Evolutionary conservation across 1,140 invertebrate genomes (phyloP).

Genomic region (Pectinophora gossypiella): DNA sequence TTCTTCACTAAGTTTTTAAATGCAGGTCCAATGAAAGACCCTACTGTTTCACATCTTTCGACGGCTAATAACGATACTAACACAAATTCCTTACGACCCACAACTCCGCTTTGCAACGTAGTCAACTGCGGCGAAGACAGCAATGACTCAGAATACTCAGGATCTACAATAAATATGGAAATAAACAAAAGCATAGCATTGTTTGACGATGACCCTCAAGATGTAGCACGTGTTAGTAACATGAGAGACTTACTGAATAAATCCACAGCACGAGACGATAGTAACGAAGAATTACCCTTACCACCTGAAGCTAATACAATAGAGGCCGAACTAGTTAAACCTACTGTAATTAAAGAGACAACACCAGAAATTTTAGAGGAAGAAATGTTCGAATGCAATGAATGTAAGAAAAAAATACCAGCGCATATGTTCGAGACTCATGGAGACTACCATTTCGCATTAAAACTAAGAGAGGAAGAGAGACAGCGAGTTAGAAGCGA

Average conservation of each 20-base stretch:
- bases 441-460: slow-evolving; percentile 78
- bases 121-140: slow-evolving; percentile 42
- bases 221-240: slow-evolving; percentile 38
- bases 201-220: slow-evolving; percentile 50
- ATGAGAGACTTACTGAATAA: slow-evolving; percentile 49
- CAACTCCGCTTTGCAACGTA: slow-evolving; percentile 33
- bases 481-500: slow-evolving; percentile 42
- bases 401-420: slow-evolving; percentile 74
- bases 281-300: neutral
- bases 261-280: slow-evolving; percentile 7
- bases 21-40: neutral
- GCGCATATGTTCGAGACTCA: slow-evolving; percentile 71
- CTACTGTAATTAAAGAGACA: neutral
- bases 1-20: slow-evolving; percentile 72
- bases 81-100: slow-evolving; percentile 12
- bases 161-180: slow-evolving; percentile 64
- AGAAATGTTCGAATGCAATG: slow-evolving; percentile 52
- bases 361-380: slow-evolving; percentile 10
- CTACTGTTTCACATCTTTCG: neutral
- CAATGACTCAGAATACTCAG: slow-evolving; percentile 56
- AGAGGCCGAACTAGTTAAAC: neutral
- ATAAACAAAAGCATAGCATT: slow-evolving; percentile 66
- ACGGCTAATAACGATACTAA: neutral
- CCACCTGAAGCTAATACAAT: neutral
- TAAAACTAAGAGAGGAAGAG: slow-evolving; percentile 76